Conservation (phyloP, 2,888 invertebrate species). For the Netelia melanura region DNA sequence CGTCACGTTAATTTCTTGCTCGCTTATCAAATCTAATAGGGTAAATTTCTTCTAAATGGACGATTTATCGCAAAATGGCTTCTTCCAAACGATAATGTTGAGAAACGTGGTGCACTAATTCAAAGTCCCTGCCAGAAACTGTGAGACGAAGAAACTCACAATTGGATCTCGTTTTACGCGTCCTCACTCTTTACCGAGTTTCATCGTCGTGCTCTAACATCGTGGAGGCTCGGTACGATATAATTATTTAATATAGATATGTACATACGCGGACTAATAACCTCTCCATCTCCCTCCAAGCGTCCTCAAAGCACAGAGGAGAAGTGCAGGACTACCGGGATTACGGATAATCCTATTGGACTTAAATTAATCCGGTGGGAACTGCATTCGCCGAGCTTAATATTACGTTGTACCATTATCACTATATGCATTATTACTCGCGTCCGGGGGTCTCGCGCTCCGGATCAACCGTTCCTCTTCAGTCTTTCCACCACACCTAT, state of each 20-base stretch:
- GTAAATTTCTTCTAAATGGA: background rate
- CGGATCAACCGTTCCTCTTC: constrained; percentile 46
- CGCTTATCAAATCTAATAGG: background rate
- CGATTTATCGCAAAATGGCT: background rate
- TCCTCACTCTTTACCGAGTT: constrained; percentile 47
- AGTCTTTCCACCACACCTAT: constrained; percentile 32
- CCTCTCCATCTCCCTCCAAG: background rate
- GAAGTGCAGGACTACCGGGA: constrained; percentile 77
- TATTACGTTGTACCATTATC: constrained; percentile 79
- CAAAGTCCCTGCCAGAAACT: constrained; percentile 61
- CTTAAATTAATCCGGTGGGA: constrained; percentile 81
- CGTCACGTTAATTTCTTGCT: background rate
- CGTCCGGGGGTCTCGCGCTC: constrained; percentile 54
- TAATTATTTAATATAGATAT: constrained; percentile 15
- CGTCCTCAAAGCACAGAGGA: constrained; percentile 54
- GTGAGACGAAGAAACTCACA: constrained; percentile 56
- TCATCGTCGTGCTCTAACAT: constrained; percentile 31
- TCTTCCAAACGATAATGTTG: constrained; percentile 70
- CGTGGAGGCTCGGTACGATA: background rate
- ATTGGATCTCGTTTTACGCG: constrained; percentile 68
- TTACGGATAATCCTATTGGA: constrained; percentile 83
- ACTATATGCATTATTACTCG: constrained; percentile 74
- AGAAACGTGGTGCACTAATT: constrained; percentile 74
- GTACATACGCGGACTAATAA: background rate
- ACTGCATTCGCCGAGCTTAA: constrained; percentile 78